Evolutionary conservation across 2,797 vertebrate genomes (phyloP), one percentile per base, ranked within the genome.

Genomic region (Propithecus deckenii): DNA sequence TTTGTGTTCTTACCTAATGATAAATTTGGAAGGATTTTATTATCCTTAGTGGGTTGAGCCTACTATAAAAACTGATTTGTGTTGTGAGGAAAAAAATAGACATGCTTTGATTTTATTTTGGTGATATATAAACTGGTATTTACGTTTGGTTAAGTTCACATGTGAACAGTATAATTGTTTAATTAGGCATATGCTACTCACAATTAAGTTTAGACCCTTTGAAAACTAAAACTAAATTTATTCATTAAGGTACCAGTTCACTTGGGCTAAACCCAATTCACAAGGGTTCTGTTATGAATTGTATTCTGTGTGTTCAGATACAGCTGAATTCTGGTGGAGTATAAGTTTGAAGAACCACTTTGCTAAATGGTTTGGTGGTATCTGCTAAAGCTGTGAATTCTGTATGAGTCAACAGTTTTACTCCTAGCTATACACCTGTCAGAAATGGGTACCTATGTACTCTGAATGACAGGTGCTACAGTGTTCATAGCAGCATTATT

Each of bases 1-100:
- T 93, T 28, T 98, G 15, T 72, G 0, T 98, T 98, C 91, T 96
- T 63, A 96, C 61, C 35, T 79, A 96, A 52, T 38, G 30, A 55
- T 79, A 95, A 95, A 80, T 92, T 57, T 95, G 67, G 50, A 61
- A 85, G 22, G 83, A 89, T 94, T 86, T 87, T 80, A 41, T 96
- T 95, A 90, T 95, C 35, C 30, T 75, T 94, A 90, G 93, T 81
- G 23, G 10, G 13, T 61, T 94, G 65, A 91, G 11, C 30, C 41
- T 95, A 28, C 35, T 96, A 18, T 81, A 59, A 92, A 78, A 85
- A 87, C 61, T 50, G 25, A 91, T 89, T 81, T 78, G 57, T 87
- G 35, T 61, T 93, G 9, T 89, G 1, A 38, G 11, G 52, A 18
- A 22, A 75, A 76, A 86, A 71, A 43, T 46, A 89, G 65, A 91